Conservation (phyloP, 1,140 invertebrate genomes). For the Leptinotarsa texana region DNA sequence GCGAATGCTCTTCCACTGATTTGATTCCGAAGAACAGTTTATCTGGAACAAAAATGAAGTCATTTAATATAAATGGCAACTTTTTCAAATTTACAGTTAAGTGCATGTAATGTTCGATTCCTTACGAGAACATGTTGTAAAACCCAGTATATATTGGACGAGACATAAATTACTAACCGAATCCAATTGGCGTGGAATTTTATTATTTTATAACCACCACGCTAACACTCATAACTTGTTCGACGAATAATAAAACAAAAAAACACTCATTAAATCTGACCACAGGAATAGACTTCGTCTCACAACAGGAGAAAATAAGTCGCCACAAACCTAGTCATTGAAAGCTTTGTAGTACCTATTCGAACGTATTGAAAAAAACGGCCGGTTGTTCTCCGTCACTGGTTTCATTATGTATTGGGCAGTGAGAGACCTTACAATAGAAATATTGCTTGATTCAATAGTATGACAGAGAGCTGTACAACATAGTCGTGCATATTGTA, state of each 20-base stretch:
- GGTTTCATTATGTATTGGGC: conserved; percentile 2
- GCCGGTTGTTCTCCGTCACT: not conserved
- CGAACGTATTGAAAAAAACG: not conserved
- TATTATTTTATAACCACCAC: not conserved
- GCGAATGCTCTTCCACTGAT: no score
- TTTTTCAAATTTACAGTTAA: no score
- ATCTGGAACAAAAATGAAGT: no score
- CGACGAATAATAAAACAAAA: not conserved
- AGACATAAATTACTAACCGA: not conserved
- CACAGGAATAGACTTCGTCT: not conserved
- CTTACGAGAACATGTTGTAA: no score
- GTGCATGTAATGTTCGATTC: no score
- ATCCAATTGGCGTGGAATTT: not conserved
- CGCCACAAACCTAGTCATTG: not conserved
- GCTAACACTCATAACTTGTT: not conserved
- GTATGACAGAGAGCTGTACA: conserved; percentile 33
- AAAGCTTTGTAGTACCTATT: not conserved
- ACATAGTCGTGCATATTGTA: conserved; percentile 34
- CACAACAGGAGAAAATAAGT: not conserved
- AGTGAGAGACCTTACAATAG: conserved; percentile 5
- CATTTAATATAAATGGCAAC: no score
- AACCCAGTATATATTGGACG: no score
- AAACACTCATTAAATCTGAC: not conserved
- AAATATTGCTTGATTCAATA: conserved; percentile 30
- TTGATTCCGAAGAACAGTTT: no score